Evolutionary conservation across 2,888 invertebrate genomes (phyloP).

Genomic region (Pyrochroa serraticornis): DNA sequence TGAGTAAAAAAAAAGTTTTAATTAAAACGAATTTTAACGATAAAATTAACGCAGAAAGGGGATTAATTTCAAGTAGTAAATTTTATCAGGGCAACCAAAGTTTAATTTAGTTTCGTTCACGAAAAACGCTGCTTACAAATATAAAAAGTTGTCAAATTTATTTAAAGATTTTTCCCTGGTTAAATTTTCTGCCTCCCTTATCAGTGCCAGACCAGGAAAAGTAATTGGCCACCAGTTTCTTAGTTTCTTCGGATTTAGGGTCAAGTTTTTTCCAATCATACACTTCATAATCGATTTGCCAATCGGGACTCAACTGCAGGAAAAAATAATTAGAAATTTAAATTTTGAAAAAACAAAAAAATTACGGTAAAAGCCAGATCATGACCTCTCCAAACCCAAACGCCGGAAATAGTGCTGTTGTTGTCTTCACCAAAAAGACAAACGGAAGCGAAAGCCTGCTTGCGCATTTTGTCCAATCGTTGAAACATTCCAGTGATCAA

Average conservation of each 20-base stretch:
- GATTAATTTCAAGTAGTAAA: too few species aligned
- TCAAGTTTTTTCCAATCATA: constrained; percentile 96
- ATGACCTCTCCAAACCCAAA: constrained; percentile 98
- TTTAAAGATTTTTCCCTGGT: constrained; percentile 99
- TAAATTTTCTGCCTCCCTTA: constrained; percentile 88
- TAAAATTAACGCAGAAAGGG: too few species aligned
- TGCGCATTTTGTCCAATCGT: constrained; percentile 96
- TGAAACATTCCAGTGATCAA: constrained; percentile 98
- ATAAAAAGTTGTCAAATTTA: constrained; percentile 59
- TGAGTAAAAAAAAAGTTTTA: too few species aligned
- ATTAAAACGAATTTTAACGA: too few species aligned
- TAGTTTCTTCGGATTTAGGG: constrained; percentile 77
- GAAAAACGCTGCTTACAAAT: not conserved
- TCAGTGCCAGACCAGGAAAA: constrained; percentile 89
- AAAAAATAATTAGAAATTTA: constrained; percentile 14
- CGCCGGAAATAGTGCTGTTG: constrained; percentile 90
- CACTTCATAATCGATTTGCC: constrained; percentile 96
- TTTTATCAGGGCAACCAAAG: not conserved
- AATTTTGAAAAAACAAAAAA: constrained; percentile 7
- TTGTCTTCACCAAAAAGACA: constrained; percentile 93
- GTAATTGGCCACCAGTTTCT: constrained; percentile 86
- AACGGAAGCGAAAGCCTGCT: constrained; percentile 92
- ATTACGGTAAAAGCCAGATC: constrained; percentile 84
- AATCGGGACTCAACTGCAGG: constrained; percentile 81
- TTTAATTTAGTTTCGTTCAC: constrained; percentile 2